Conservation (phyloP, 2,888 invertebrate genomes). For the Dicycla oo region DNA sequence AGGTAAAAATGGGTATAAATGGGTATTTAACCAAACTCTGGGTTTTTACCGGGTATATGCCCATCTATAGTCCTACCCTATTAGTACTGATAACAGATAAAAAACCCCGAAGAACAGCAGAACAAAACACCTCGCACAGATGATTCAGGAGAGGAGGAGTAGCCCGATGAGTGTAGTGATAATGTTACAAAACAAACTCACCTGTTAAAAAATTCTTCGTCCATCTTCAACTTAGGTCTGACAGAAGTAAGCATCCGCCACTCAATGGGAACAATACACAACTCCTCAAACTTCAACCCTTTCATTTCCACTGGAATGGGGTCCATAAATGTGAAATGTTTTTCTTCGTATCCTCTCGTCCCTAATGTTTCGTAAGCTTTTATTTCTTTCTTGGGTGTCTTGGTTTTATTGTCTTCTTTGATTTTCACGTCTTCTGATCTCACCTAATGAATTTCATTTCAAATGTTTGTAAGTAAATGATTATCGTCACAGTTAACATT, state of each 20-base stretch:
- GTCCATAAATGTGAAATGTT: slow-evolving; percentile 91
- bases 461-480: slow-evolving; percentile 42
- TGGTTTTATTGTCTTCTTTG: slow-evolving; percentile 93
- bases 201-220: slow-evolving; percentile 97
- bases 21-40: too few relatives aligned
- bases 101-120: too few relatives aligned
- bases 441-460: slow-evolving; percentile 85
- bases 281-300: slow-evolving; percentile 93
- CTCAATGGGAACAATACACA: slow-evolving; percentile 96
- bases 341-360: slow-evolving; percentile 90
- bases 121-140: too few relatives aligned
- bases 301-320: slow-evolving; percentile 96
- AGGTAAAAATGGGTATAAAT: too few relatives aligned
- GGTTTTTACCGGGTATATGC: too few relatives aligned
- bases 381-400: slow-evolving; percentile 93
- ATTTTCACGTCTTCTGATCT: slow-evolving; percentile 94
- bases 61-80: too few relatives aligned
- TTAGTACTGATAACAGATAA: too few relatives aligned
- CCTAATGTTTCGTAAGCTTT: slow-evolving; percentile 92
- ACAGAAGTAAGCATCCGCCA: slow-evolving; percentile 98
- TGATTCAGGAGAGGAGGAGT: too few relatives aligned
- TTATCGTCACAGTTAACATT: slow-evolving; percentile 20
- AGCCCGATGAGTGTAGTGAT: background rate
- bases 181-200: slow-evolving; percentile 67
- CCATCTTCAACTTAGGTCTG: slow-evolving; percentile 95